Base-by-base conservation (phyloP, 1,140 invertebrate genomes). In the Eriosoma lanigerum region DNA sequence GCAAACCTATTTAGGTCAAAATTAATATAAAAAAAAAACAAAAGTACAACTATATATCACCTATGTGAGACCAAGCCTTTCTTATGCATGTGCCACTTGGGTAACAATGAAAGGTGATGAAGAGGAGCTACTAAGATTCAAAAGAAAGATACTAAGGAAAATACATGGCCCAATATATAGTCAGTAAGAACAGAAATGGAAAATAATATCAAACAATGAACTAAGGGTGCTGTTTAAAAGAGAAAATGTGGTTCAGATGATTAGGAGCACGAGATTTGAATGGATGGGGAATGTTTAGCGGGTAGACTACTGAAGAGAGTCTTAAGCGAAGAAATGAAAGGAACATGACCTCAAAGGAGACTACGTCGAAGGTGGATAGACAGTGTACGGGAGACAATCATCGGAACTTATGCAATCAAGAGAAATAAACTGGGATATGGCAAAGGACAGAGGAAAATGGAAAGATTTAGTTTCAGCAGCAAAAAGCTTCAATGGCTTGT, bases 171-270 rank as follows among this genome's bases (percentile, higher is more conserved):
- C 21, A 48, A 50, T 48, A 48, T 70, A 70, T 60, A 60, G 17
- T 60, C 9, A 12, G 12, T 4, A 60, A 60, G 52, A 54, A 4
- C 17, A 64, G 17, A 38, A 19, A 64, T 62, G 15, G 26, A 29
- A 62, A 62, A 62, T 62, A 10, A 62, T 10, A 32, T 62, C 29
- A 29, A 62, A 62, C 9, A 62, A n/a, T 64, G 6, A 64, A 64
- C 38, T 38, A 64, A n/a, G 19, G 9, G 32, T 0, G 19, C 26
- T 64, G 2, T 64, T 9, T 64, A 64, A 64, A 64, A 64, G 29
- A 6, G 60, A 38, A 64, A 64, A 38, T 4, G 15, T 38, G 10
- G 60, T 19, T 29, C 29, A 64, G 60, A 38, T 64, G 0, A 1
- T n/a, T 10, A 38, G 12, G 60, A 64, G 32, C 19, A 64, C 9